These are phyloP conservation scores for Agrotis segetum DNA, from an alignment of 2,888 invertebrate genomes.

Conservation along the genomic window DNA sequence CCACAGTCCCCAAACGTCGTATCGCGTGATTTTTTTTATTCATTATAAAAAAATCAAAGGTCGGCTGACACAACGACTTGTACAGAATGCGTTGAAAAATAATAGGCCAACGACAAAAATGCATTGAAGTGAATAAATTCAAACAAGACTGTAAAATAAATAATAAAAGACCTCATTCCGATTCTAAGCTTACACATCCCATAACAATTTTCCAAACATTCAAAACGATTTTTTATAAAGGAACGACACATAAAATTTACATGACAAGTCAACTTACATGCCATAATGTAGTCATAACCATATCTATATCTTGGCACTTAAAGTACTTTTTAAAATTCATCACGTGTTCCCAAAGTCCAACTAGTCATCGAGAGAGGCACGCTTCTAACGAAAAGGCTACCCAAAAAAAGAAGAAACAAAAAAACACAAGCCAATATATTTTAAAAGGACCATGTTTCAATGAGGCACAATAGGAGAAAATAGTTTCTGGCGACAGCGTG, in stretches of 20 bases:
- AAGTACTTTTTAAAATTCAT: conserved; percentile 87
- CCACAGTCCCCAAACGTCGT: conserved; percentile 4
- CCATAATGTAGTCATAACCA: conserved; percentile 81
- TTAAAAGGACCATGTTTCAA: conserved; percentile 83
- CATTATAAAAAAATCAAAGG: not conserved
- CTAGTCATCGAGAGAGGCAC: conserved; percentile 80
- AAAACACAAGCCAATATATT: conserved; percentile 82
- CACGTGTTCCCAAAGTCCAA: conserved; percentile 79
- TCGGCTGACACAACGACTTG: not conserved
- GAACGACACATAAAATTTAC: conserved; percentile 79
- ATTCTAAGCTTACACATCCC: conserved; percentile 72
- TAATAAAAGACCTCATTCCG: conserved; percentile 67
- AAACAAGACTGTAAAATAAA: conserved; percentile 50
- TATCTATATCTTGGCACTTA: conserved; percentile 79
- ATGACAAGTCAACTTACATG: conserved; percentile 82
- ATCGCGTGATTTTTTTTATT: not conserved
- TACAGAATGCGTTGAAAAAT: conserved; percentile 15
- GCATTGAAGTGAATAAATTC: conserved; percentile 22
- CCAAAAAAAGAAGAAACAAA: conserved; percentile 75
- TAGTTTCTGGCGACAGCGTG: conserved; percentile 83
- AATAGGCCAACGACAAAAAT: conserved; percentile 4
- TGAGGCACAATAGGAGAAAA: conserved; percentile 83
- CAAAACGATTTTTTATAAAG: conserved; percentile 73
- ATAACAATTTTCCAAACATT: conserved; percentile 73
- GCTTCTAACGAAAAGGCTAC: conserved; percentile 81